These are phyloP conservation scores for Clarias magur DNA, from an alignment of 2,113 vertebrate genomes.

Conservation along the genomic window DNA sequence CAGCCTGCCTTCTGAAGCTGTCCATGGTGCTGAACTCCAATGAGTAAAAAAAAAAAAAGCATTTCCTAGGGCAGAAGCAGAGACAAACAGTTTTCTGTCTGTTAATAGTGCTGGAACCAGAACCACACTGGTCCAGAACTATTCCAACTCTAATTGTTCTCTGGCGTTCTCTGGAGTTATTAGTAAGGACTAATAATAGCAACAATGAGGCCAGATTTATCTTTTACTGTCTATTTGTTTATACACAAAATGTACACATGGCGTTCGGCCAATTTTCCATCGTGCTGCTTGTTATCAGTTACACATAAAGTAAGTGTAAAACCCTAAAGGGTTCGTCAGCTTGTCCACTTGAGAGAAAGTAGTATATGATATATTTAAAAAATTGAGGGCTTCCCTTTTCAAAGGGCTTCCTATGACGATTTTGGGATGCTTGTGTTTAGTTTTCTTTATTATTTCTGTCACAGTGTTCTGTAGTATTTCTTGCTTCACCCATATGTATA, in stretches of 20 bases:
- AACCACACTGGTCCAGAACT: not conserved
- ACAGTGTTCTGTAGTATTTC: not conserved
- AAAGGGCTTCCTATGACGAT: not conserved
- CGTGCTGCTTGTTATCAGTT: not conserved
- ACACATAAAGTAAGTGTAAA: not conserved
- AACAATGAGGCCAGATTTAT: not conserved
- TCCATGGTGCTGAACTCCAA: slow-evolving; percentile 33
- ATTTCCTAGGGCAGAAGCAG: not conserved
- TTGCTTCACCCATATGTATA: not conserved
- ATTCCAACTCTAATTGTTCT: not conserved
- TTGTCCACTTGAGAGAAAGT: not conserved
- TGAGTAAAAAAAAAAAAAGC: not conserved
- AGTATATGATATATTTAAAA: not conserved
- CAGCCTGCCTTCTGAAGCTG: not conserved
- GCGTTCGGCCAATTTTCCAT: not conserved
- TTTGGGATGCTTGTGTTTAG: not conserved
- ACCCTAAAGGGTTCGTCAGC: not conserved
- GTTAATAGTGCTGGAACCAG: not conserved
- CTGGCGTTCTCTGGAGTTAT: not conserved
- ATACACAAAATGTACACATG: not conserved
- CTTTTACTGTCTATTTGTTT: not conserved
- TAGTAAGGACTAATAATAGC: not conserved
- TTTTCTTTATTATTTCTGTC: not conserved
- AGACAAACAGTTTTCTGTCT: not conserved
- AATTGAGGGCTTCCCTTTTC: not conserved